A percentile compares a stretch with the other conserved stretches of the same genome.
phyloP scores from a whole-genome alignment of 2,113 vertebrate species.

The Gallinago undulata region DNA sequence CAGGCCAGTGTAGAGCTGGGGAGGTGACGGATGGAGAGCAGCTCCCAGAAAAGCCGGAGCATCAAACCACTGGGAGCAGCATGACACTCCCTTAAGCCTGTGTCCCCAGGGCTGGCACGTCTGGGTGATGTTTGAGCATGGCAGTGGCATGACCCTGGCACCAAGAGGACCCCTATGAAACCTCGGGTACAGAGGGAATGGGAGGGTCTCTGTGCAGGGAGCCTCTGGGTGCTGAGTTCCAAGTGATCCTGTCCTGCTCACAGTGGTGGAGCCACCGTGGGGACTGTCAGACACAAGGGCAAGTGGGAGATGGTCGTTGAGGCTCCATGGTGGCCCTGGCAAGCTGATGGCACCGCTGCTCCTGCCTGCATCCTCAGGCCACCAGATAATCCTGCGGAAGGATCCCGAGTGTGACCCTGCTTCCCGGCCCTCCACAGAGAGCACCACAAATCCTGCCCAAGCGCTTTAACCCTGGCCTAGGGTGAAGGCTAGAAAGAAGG shows the following conservation, averaged over 20 bases:
- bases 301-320: not conserved
- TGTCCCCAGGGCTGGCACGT: fast-evolving
- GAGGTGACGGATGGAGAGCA: not conserved
- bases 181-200: not conserved
- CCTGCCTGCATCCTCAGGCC: not conserved
- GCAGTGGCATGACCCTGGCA: not conserved
- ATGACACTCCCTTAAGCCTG: not conserved
- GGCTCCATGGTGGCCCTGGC: fast-evolving
- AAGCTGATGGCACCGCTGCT: not conserved
- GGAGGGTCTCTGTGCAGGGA: not conserved
- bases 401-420: not conserved
- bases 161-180: not conserved
- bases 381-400: not conserved
- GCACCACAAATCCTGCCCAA: not conserved
- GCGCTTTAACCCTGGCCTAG: conserved; percentile 7
- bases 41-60: not conserved
- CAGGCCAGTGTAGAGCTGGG: not conserved
- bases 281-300: not conserved
- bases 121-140: not conserved
- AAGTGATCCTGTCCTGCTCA: fast-evolving
- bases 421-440: not conserved
- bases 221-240: not conserved
- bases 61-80: not conserved
- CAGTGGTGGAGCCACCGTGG: fast-evolving
- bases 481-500: not conserved